phyloP scores from a whole-genome alignment of 1,140 invertebrate genomes.

The Rhizoglyphus robini region DNA sequence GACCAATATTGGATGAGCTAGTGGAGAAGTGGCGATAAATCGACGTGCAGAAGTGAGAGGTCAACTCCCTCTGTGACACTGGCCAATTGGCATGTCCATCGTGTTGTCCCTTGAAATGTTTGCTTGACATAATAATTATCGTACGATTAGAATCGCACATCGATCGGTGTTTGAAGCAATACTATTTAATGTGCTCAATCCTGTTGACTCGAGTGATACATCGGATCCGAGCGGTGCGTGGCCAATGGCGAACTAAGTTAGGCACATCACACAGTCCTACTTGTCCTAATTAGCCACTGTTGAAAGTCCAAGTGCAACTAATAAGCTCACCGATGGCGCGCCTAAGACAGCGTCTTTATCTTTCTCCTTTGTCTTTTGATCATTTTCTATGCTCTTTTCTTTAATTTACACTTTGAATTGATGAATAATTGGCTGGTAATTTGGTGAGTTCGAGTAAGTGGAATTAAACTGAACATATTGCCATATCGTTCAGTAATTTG shows the following conservation, averaged over 20 bases:
- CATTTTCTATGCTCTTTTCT: neutral
- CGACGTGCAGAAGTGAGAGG: neutral
- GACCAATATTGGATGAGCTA: neutral
- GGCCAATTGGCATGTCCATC: neutral
- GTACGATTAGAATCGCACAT: constrained; percentile 2
- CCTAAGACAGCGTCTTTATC: too few species aligned
- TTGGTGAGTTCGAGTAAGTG: too few species aligned
- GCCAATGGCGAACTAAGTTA: too few species aligned
- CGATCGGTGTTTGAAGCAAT: too few species aligned
- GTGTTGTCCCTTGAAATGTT: neutral
- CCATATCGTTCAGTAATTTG: too few species aligned
- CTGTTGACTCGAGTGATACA: neutral
- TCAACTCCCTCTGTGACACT: neutral
- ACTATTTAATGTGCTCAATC: too few species aligned
- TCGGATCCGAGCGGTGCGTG: too few species aligned
- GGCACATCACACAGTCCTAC: neutral
- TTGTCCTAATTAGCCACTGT: neutral
- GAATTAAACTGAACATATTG: too few species aligned
- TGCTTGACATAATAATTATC: neutral
- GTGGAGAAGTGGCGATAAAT: neutral
- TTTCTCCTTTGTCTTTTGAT: neutral
- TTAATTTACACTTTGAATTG: too few species aligned
- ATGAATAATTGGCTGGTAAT: too few species aligned
- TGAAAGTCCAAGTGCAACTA: too few species aligned
- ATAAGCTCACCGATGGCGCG: too few species aligned